These are phyloP conservation scores for Phrynocephalus forsythii DNA, from an alignment of 2,797 vertebrate species.

Conservation along the genomic window DNA sequence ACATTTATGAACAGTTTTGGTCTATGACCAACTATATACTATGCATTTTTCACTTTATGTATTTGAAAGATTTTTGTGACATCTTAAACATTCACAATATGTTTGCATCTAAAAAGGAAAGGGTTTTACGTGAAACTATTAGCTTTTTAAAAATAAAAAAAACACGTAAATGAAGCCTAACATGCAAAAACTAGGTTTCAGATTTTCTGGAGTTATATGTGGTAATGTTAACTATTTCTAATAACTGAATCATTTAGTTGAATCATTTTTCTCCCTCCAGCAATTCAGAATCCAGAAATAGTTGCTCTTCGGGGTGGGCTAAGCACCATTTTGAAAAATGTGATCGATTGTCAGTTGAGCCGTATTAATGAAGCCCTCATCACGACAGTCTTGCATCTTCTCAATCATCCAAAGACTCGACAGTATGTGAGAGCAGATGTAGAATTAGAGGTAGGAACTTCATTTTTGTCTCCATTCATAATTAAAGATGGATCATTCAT, in stretches of 20 bases:
- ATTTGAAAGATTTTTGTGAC: too few species aligned
- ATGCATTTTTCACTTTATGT: too few species aligned
- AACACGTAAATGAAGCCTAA: too few species aligned
- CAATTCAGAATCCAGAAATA: slow-evolving; percentile 96
- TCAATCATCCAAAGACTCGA: slow-evolving; percentile 97
- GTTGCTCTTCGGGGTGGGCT: slow-evolving; percentile 95
- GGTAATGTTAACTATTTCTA: background rate
- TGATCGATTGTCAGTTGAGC: slow-evolving; percentile 97
- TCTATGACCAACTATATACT: too few species aligned
- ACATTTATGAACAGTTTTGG: too few species aligned
- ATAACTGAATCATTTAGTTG: slow-evolving; percentile 40
- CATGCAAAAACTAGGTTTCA: background rate
- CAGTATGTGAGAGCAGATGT: slow-evolving; percentile 95
- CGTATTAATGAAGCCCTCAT: slow-evolving; percentile 98
- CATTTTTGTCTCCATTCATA: slow-evolving; percentile 45
- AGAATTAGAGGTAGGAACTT: slow-evolving; percentile 90
- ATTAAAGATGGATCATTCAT: too few species aligned
- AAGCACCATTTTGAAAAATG: slow-evolving; percentile 97
- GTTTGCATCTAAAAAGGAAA: background rate
- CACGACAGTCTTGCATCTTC: slow-evolving; percentile 96
- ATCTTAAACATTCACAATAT: background rate
- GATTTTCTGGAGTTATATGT: background rate
- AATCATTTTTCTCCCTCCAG: slow-evolving; percentile 77
- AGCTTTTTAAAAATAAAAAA: too few species aligned
- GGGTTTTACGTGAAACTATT: background rate